These are phyloP conservation scores for Gobiocypris rarus DNA, from an alignment of 2,113 vertebrate genomes.

Conservation along the genomic window DNA sequence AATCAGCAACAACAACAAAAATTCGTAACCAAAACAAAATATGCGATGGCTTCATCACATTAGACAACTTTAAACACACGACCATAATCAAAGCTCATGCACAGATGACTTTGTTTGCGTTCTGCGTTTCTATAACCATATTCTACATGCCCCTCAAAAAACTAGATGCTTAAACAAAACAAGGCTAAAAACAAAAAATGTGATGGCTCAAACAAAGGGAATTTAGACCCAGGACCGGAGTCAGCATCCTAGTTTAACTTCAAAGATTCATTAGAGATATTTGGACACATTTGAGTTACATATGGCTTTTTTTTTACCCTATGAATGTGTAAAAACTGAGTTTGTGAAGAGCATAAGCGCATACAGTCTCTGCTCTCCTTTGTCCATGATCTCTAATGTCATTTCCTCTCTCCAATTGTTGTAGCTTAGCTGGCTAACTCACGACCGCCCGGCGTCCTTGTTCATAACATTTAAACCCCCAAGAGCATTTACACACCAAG, in stretches of 20 bases:
- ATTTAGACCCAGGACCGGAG: background rate
- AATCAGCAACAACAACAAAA: background rate
- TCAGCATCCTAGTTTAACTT: background rate
- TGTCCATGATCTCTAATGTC: constrained; percentile 38
- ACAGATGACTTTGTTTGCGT: background rate
- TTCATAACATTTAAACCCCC: constrained; percentile 45
- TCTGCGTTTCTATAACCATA: background rate
- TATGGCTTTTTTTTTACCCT: background rate
- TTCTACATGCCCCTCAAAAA: background rate
- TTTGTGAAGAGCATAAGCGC: background rate
- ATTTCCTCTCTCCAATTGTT: constrained; percentile 46
- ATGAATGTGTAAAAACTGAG: background rate
- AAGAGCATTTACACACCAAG: background rate
- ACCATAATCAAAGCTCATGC: background rate
- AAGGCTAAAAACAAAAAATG: background rate
- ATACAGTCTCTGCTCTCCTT: constrained; percentile 16
- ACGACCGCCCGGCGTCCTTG: constrained; percentile 46
- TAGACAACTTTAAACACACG: background rate
- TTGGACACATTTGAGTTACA: background rate
- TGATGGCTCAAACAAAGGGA: constrained; percentile 16
- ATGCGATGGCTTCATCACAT: background rate
- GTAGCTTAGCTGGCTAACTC: constrained; percentile 59
- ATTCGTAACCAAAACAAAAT: background rate
- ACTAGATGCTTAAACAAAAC: background rate
- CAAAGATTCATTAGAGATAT: background rate